Conservation (phyloP, 1,140 invertebrate species). For the Bombus confusus region DNA sequence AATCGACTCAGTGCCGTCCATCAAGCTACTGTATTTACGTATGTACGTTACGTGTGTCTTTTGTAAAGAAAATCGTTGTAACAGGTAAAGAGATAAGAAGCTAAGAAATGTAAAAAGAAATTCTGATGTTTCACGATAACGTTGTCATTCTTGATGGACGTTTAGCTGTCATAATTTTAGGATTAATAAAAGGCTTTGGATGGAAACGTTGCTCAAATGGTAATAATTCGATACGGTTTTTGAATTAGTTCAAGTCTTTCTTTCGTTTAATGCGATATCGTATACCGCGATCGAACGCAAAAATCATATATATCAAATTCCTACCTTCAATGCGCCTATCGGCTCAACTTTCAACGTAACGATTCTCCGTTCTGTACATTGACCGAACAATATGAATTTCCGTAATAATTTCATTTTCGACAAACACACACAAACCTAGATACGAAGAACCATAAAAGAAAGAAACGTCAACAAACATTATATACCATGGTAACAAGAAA, state of each 20-base stretch:
- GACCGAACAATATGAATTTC: neutral
- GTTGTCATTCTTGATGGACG: neutral
- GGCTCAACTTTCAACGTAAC: neutral
- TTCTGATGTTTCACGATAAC: neutral
- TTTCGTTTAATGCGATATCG: neutral
- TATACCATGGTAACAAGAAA: neutral
- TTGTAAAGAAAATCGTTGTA: constrained; percentile 20
- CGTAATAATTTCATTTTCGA: neutral
- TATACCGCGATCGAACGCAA: too few species aligned
- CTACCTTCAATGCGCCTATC: neutral
- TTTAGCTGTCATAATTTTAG: constrained; percentile 1
- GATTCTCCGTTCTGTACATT: neutral
- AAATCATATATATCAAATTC: too few species aligned
- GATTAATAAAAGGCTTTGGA: neutral
- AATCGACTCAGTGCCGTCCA: constrained; percentile 65
- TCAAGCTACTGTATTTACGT: constrained; percentile 43
- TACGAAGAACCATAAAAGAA: neutral
- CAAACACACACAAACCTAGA: neutral
- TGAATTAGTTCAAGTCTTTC: neutral
- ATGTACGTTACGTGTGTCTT: constrained; percentile 28
- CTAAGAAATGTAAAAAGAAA: neutral
- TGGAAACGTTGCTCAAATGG: neutral
- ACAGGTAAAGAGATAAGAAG: neutral
- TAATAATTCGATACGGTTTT: neutral
- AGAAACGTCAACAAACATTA: neutral